Base-by-base conservation (phyloP, 2,113 vertebrate species). In the Crotalus tigris region DNA sequence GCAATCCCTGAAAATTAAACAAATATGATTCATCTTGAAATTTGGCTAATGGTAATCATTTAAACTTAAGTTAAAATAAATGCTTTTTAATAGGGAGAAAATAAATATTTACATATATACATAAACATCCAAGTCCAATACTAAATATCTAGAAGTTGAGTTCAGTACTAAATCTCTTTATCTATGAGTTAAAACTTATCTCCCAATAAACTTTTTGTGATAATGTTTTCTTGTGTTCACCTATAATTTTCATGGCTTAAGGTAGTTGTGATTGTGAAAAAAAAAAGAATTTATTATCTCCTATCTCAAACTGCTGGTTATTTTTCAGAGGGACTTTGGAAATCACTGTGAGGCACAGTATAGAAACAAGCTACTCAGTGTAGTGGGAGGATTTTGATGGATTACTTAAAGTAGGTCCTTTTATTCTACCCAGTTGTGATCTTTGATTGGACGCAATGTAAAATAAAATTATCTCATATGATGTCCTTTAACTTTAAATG, bases 401-500 rank as follows among this genome's bases (percentile, higher is more conserved):
- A 1, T 13, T 11, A 59, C 11, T 24, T 29, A 90, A 91, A 57
- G 10, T 81, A 51, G 5, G 23, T 19, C 87, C 39, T 69, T 69
- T 6, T 0, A 55, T 51, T 59, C 58, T 11, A 44, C 17, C 81
- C 75, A 64, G 46, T 44, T 88, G 90, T 33, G 93, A 10, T 89
- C 15, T 26, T 89, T 89, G 95, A 4, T 51, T n/a, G 23, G 4
- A 94, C 64, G 92, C 7, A 94, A 54, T 85, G n/a, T 57, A 93
- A 92, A 91, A 91, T 93, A 85, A 61, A 19, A 7, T 0, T 93
- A 5, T 93, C 75, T 96, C 95, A 94, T n/a, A 87, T 11, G 44
- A 91, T 95, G 91, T 93, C 46, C 23, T 97, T 93, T 94, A 69
- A 33, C 87, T 95, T 95, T 90, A 94, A 44, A 95, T 46, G 17